phyloP scores from a whole-genome alignment of 2,113 vertebrate genomes.

The Megaceryle maxima region DNA sequence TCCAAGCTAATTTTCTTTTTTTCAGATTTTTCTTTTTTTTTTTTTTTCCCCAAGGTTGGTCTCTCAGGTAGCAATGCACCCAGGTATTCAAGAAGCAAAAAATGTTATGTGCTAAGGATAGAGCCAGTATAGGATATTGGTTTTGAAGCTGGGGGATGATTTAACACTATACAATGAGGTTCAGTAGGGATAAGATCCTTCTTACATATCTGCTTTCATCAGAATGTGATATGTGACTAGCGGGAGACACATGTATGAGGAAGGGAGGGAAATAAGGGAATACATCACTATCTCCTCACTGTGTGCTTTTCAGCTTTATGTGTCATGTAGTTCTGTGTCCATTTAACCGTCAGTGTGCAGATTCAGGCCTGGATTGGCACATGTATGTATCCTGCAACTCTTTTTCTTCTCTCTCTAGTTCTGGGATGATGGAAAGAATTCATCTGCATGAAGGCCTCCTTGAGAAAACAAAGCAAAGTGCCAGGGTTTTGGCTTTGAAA shows the following conservation, averaged over 20 bases:
- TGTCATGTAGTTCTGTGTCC: neutral
- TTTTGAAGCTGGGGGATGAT: neutral
- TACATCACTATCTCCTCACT: neutral
- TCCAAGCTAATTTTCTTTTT: neutral
- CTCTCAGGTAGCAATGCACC: neutral
- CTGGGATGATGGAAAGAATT: neutral
- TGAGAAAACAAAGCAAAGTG: neutral
- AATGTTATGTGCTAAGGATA: neutral
- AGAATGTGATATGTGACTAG: neutral
- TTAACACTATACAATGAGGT: neutral
- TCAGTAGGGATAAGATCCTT: neutral
- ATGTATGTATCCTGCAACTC: neutral
- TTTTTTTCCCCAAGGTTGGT: neutral
- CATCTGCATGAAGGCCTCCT: neutral
- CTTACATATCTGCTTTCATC: neutral
- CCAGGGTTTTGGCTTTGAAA: neutral
- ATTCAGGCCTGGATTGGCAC: neutral
- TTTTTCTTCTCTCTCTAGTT: neutral
- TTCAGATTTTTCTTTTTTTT: too few relatives aligned
- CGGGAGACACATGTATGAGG: neutral
- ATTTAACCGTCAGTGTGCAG: neutral
- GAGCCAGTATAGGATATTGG: neutral
- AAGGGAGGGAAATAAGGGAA: neutral
- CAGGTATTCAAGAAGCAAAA: neutral
- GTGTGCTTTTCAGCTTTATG: neutral